A percentile compares a stretch with the other conserved stretches of the same genome.
Evolutionary conservation across 2,888 invertebrate species (phyloP).

Genomic region (Miltochrista miniata): DNA sequence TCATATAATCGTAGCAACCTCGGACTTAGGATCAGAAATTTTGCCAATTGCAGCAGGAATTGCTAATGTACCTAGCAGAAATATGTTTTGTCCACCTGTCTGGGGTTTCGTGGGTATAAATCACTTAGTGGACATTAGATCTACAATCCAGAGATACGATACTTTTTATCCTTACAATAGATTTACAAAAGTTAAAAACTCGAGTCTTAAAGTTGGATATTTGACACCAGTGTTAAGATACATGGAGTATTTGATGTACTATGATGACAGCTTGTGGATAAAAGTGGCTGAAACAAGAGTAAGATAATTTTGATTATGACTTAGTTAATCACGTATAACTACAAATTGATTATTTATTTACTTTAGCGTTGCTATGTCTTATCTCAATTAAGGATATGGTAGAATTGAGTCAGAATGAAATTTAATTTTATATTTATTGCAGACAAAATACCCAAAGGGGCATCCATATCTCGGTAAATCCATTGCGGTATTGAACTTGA

Average conservation of each 20-base stretch:
- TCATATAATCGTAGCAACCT: conserved; percentile 83
- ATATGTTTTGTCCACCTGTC: conserved; percentile 84
- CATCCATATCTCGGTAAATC: conserved; percentile 52
- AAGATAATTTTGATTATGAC: conserved; percentile 11
- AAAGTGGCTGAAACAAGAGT: conserved; percentile 65
- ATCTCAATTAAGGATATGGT: too few relatives aligned
- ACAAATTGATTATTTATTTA: too few relatives aligned
- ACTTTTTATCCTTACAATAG: conserved; percentile 77
- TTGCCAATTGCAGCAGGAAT: conserved; percentile 66
- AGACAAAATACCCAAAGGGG: conserved; percentile 14
- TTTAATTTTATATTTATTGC: conserved; percentile 1
- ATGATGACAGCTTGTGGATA: conserved; percentile 64
- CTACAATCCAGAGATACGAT: conserved; percentile 79
- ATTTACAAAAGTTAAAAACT: conserved; percentile 73
- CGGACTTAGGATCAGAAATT: conserved; percentile 80
- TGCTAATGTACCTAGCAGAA: conserved; percentile 68
- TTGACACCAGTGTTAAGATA: conserved; percentile 79
- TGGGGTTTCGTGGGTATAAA: conserved; percentile 86
- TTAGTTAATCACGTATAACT: too few relatives aligned
- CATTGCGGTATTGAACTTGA: conserved; percentile 68
- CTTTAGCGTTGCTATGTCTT: too few relatives aligned
- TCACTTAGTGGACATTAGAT: conserved; percentile 80
- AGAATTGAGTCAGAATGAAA: too few relatives aligned
- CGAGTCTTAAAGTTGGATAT: conserved; percentile 77
- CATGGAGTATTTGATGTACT: conserved; percentile 76